Percentiles rank a stretch among this genome's conserved stretches.
These are phyloP conservation scores for Xerus rutilus DNA, from an alignment of 2,797 vertebrate genomes.

Conservation along the genomic window DNA sequence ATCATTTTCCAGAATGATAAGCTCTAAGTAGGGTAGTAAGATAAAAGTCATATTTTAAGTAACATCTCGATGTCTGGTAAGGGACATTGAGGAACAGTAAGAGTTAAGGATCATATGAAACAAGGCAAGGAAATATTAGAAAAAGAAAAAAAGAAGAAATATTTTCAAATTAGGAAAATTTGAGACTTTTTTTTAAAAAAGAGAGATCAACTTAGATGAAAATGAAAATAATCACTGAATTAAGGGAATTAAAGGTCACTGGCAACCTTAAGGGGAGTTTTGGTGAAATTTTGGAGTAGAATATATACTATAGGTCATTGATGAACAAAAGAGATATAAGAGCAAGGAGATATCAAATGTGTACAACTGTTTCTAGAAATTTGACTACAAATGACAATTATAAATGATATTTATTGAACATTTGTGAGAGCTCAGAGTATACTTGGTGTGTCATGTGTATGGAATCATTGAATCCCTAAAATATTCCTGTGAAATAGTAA, in stretches of 20 bases:
- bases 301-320: not conserved
- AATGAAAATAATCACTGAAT: not conserved
- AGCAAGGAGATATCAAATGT: not conserved
- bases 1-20: not conserved
- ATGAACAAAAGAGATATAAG: not conserved
- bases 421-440: not conserved
- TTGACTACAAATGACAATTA: not conserved
- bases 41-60: not conserved
- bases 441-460: not conserved
- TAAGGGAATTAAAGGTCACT: not conserved
- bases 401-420: not conserved
- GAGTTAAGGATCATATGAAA: not conserved
- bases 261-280: not conserved
- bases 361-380: not conserved
- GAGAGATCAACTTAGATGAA: not conserved
- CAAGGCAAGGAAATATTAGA: not conserved
- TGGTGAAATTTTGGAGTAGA: not conserved
- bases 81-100: not conserved
- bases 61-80: not conserved
- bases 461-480: not conserved
- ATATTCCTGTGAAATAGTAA: not conserved
- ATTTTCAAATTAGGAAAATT: not conserved
- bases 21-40: not conserved
- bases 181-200: too few relatives aligned
- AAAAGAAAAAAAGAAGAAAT: not conserved